A percentile compares a stretch with the other conserved stretches of the same genome.
phyloP scores from a whole-genome alignment of 2,888 invertebrate genomes.

The Xanthia togata region DNA sequence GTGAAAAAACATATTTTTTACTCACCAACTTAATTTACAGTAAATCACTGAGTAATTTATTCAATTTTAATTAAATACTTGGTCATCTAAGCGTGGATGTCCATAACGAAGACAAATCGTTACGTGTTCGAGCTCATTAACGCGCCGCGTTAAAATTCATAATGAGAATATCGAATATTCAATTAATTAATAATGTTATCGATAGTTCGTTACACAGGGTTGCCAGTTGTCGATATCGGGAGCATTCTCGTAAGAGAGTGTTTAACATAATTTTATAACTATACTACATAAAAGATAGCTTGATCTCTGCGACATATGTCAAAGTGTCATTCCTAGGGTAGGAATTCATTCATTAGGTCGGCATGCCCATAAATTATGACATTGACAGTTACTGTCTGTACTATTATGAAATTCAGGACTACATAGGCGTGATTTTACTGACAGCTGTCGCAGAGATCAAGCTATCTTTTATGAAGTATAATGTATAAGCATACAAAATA shows the following conservation, averaged over 20 bases:
- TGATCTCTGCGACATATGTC: too few relatives aligned
- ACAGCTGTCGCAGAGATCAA: too few relatives aligned
- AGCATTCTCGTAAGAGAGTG: background rate
- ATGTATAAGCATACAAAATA: too few relatives aligned
- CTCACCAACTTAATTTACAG: constrained; percentile 75
- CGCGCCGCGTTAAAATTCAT: constrained; percentile 85
- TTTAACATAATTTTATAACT: background rate
- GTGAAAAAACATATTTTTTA: constrained; percentile 57
- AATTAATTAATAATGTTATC: constrained; percentile 86
- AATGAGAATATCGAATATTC: constrained; percentile 84
- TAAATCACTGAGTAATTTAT: constrained; percentile 80
- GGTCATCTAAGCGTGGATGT: constrained; percentile 76
- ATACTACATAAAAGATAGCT: too few relatives aligned
- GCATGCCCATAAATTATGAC: too few relatives aligned
- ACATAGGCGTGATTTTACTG: too few relatives aligned
- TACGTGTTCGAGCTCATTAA: constrained; percentile 81
- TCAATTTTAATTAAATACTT: constrained; percentile 79
- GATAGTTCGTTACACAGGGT: constrained; percentile 69
- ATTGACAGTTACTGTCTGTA: too few relatives aligned
- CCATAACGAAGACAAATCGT: constrained; percentile 86
- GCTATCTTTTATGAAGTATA: too few relatives aligned
- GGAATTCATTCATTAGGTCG: too few relatives aligned
- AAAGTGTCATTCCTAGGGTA: too few relatives aligned
- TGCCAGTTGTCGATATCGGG: constrained; percentile 36
- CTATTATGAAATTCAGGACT: too few relatives aligned